Evolutionary conservation across 2,113 vertebrate species (phyloP), one percentile per base, ranked within the genome.

Genomic region (Euleptes europaea): DNA sequence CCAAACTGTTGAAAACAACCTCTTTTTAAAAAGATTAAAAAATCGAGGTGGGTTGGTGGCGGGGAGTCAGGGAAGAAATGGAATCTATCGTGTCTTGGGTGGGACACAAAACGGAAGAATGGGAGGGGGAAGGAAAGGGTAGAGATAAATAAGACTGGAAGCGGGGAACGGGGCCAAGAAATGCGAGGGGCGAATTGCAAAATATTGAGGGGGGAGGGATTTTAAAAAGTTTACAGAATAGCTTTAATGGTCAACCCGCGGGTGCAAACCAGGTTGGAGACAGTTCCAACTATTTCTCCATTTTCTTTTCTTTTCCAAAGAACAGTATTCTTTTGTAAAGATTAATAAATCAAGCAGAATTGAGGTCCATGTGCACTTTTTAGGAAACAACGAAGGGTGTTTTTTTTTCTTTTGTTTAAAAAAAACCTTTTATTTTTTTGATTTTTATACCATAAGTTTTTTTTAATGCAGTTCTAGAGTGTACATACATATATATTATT

Each of bases 291-390:
- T 74, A 90, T 89, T 77, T 47, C 90, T 93, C 91, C 28, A 35
- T 83, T 84, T 90, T 63, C 6, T 83, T 84, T 90, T 57, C 19
- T 21, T 87, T 83, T 89, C 90, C 90, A 82, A 91, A 84, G 90
- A 83, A 79, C 95, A 96, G 95, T 96, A 94, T 95, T 96, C 92
- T 49, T 95, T 86, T 91, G 91, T 91, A 93, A 95, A 91, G 89
- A 86, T 57, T 80, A 93, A 93, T 89, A 94, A 96, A 89, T 88
- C 74, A 89, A 94, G 89, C 89, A 93, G 89, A 94, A 92, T 28
- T 60, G 26, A 94, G 92, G 92, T 94, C 93, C 93, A 91, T 81
- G 88, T 94, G 95, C 95, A 96, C 95, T 96, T 96, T 93, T 94
- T 92, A 78, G 92, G 94, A 88, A 86, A 84, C 47, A 0, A 26